Conservation (phyloP, 2,888 invertebrate species). For the Himalopsyche kuldschensis region DNA sequence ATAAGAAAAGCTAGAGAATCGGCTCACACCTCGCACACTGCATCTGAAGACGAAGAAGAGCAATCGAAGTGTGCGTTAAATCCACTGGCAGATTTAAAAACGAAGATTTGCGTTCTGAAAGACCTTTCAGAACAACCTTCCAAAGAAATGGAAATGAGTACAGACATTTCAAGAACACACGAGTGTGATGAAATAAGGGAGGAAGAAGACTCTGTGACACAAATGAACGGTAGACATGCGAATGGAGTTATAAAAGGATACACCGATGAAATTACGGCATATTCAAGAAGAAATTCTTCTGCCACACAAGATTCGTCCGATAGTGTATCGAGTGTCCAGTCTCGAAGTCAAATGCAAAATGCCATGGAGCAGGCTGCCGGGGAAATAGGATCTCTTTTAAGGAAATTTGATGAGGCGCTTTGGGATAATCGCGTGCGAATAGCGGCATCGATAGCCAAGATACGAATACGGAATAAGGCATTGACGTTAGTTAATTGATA, state of each 20-base stretch:
- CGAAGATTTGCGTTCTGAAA: neutral
- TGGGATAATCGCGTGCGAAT: constrained; percentile 69
- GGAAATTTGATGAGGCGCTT: constrained; percentile 64
- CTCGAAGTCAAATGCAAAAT: constrained; percentile 26
- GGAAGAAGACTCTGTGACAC: neutral
- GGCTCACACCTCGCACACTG: neutral
- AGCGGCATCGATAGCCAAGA: constrained; percentile 75
- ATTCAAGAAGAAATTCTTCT: neutral
- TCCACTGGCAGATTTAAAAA: neutral
- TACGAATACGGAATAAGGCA: constrained; percentile 75
- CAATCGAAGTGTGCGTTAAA: neutral
- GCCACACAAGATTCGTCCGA: neutral
- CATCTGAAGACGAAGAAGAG: constrained; percentile 1
- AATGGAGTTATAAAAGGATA: neutral
- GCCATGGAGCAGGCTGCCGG: constrained; percentile 30
- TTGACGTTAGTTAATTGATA: constrained; percentile 53
- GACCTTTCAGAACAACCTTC: neutral
- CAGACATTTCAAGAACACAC: neutral
- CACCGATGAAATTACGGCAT: neutral
- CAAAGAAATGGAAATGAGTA: neutral
- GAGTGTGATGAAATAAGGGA: neutral
- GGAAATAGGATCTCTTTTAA: constrained; percentile 47
- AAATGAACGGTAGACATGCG: neutral
- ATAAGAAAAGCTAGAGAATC: constrained; percentile 25
- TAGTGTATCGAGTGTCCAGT: neutral